Base-by-base conservation (phyloP, 2,797 vertebrate genomes). In the Pseudopleuronectes americanus region DNA sequence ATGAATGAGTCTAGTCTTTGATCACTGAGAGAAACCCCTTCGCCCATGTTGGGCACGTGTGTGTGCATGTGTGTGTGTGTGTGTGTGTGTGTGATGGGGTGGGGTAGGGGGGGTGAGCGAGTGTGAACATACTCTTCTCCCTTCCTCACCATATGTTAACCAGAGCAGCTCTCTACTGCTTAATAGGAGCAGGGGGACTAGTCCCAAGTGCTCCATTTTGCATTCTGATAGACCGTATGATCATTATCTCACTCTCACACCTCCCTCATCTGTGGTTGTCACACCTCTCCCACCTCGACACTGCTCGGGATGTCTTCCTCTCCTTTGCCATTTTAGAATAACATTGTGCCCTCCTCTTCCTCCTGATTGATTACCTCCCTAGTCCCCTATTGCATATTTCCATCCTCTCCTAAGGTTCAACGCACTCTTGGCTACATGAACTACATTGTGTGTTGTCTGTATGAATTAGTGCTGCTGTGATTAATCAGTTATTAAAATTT, bases 171-270 rank as follows among this genome's bases (percentile, higher is more conserved):
- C 73, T 69, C 69, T 26, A 24, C 63, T 72, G 67, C 77, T 76
- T 84, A 72, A 85, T 66, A 70, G 68, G 41, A 68, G 67, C 74
- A 28, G 22, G 56, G 57, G 59, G 68, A 87, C 75, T 71, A 55
- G 63, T 84, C 71, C 72, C 79, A 79, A 79, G 66, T 9, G 60
- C 64, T 77, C 74, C 69, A 60, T 89, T 89, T 86, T 84, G 77
- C 77, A 84, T 85, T 83, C 81, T 85, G 80, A 90, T 82, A n/a
- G 83, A 75, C 61, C 56, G 38, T 54, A 36, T 62, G 67, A 85
- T 87, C 70, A 65, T 86, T 69, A 80, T 81, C 66, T 85, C 58
- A 38, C 69, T 71, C 71, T 71, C 61, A 12, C 48, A 71, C 57
- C 59, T 64, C 62, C 64, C 58, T 72, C 70, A 71, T 81, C 69